Evolutionary conservation across 2,888 invertebrate genomes (phyloP).

Genomic region (Eutolmus rufibarbis): DNA sequence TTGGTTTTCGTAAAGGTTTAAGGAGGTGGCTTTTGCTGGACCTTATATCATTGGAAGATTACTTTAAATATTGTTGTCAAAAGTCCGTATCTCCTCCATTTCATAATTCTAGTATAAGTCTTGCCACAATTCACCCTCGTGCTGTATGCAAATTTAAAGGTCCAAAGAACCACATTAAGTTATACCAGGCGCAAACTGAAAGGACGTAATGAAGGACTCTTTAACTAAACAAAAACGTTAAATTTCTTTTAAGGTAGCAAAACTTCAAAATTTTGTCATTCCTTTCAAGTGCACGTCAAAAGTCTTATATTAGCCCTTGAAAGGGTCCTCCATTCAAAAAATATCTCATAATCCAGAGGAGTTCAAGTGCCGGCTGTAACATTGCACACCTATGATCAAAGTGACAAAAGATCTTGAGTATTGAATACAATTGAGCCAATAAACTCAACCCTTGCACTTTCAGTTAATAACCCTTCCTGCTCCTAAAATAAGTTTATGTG

Average conservation of each 20-base stretch:
- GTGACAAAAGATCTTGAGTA: not conserved
- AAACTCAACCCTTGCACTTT: not conserved
- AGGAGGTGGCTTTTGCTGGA: no score
- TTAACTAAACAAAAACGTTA: not conserved
- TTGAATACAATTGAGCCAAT: constrained; percentile 42
- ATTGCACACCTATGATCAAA: not conserved
- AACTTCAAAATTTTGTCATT: not conserved
- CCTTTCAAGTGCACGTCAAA: not conserved
- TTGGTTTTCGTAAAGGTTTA: no score
- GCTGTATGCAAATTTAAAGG: no score
- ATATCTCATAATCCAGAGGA: not conserved
- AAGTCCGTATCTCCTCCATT: no score
- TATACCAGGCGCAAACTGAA: no score
- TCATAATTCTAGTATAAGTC: no score
- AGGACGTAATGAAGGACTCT: no score
- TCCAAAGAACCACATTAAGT: no score
- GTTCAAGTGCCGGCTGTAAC: not conserved
- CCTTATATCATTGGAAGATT: no score
- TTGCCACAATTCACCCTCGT: no score
- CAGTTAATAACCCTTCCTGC: constrained; percentile 20
- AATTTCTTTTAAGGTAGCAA: not conserved
- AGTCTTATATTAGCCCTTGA: not conserved
- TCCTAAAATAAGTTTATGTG: not conserved
- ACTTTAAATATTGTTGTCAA: no score
- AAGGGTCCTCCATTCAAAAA: not conserved